Percentiles rank a stretch among this genome's conserved stretches.
phyloP scores from a whole-genome alignment of 2,888 invertebrate species.

The Apotomis betuletana region DNA sequence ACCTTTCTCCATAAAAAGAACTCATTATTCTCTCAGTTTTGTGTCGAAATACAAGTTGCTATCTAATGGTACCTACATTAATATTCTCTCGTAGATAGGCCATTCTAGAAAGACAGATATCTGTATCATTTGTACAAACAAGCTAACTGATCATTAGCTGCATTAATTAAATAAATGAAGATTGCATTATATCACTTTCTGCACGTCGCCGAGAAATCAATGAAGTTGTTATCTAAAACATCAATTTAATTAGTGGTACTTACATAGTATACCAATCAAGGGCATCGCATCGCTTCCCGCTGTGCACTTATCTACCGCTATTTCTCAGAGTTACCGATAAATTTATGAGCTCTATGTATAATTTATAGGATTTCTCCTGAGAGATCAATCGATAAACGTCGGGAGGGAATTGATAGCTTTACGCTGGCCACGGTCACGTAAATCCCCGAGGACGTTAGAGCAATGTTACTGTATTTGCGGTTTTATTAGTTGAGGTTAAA shows the following conservation, averaged over 20 bases:
- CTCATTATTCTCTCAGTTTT: too few relatives aligned
- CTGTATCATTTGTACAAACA: too few relatives aligned
- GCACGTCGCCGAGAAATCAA: not conserved
- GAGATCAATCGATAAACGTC: slow-evolving; percentile 19
- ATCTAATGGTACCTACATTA: too few relatives aligned
- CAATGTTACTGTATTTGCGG: not conserved
- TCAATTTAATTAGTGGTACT: slow-evolving; percentile 18
- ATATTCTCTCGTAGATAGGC: too few relatives aligned
- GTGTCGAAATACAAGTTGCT: too few relatives aligned
- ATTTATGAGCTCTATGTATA: slow-evolving; percentile 18
- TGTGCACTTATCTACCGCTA: slow-evolving; percentile 9
- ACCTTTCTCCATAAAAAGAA: too few relatives aligned
- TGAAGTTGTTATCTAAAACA: not conserved
- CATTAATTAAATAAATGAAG: not conserved
- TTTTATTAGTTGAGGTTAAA: slow-evolving; percentile 3
- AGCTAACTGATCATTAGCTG: not conserved
- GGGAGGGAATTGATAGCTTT: slow-evolving; percentile 16
- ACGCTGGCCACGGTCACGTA: not conserved
- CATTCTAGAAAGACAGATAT: too few relatives aligned
- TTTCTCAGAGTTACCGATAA: slow-evolving; percentile 14
- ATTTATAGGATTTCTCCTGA: slow-evolving; percentile 25
- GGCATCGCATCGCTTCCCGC: slow-evolving; percentile 6
- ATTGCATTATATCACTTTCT: not conserved
- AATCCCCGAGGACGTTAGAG: not conserved
- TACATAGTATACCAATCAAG: slow-evolving; percentile 8